Evolutionary conservation across 2,888 invertebrate genomes (phyloP).

Genomic region (Cabera pusaria): DNA sequence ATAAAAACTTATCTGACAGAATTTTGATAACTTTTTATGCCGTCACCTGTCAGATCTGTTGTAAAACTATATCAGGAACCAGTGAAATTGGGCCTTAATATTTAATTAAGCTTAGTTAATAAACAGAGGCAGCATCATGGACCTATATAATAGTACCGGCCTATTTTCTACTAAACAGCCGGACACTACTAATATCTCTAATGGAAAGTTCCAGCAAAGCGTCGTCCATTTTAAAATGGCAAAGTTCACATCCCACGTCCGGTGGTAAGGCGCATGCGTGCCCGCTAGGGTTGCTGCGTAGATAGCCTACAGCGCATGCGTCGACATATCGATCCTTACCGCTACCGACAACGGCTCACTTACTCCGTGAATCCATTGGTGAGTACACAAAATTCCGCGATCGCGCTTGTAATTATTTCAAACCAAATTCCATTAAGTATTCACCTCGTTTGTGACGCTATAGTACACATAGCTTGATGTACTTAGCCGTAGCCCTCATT

Average conservation of each 20-base stretch:
- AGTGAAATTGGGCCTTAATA: too few species aligned
- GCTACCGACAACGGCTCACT: slow-evolving; percentile 45
- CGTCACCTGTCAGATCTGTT: too few species aligned
- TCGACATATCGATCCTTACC: slow-evolving; percentile 50
- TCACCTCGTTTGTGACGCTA: slow-evolving; percentile 35
- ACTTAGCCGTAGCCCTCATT: slow-evolving; percentile 77
- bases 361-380: slow-evolving; percentile 61
- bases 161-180: too few species aligned
- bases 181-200: not conserved
- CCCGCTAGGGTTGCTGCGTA: slow-evolving; percentile 38
- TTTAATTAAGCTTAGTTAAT: too few species aligned
- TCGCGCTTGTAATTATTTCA: slow-evolving; percentile 29
- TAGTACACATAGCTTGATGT: slow-evolving; percentile 49
- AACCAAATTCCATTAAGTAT: slow-evolving; percentile 7
- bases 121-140: too few species aligned
- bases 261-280: slow-evolving; percentile 8
- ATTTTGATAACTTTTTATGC: too few species aligned
- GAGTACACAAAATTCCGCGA: slow-evolving; percentile 62
- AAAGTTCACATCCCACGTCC: slow-evolving; percentile 15
- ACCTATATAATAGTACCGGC: too few species aligned
- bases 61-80: too few species aligned
- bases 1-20: too few species aligned
- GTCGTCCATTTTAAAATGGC: slow-evolving; percentile 16
- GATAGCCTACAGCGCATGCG: slow-evolving; percentile 57
- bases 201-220: slow-evolving; percentile 19